A percentile compares a stretch with the other conserved stretches of the same genome.
phyloP scores from a whole-genome alignment of 2,888 invertebrate species.

The Teinopalpus imperialis region DNA sequence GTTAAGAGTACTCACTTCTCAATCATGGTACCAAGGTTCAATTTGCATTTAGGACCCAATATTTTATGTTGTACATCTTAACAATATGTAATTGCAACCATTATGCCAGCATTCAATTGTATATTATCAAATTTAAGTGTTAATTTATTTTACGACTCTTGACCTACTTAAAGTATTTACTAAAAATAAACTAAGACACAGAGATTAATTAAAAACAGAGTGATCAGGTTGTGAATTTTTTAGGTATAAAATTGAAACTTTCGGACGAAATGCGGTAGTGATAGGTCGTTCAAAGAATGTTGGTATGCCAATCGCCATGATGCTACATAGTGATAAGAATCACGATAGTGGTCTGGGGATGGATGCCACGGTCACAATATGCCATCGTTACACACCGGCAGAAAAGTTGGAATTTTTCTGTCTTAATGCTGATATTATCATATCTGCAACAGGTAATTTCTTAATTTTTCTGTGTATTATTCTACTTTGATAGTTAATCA shows the following conservation, averaged over 20 bases:
- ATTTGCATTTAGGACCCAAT: too few relatives aligned
- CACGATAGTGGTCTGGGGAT: constrained; percentile 86
- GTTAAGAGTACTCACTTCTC: too few relatives aligned
- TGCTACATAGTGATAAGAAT: constrained; percentile 88
- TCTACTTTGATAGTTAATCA: too few relatives aligned
- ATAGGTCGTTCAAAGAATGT: constrained; percentile 96
- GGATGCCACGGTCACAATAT: constrained; percentile 95
- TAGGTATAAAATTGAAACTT: constrained; percentile 85
- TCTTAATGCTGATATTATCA: constrained; percentile 88
- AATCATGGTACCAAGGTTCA: too few relatives aligned
- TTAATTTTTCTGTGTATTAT: too few relatives aligned
- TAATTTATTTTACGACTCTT: too few relatives aligned
- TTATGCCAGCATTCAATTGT: too few relatives aligned
- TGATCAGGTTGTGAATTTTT: constrained; percentile 27
- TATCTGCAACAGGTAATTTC: constrained; percentile 85
- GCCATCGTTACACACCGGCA: constrained; percentile 92
- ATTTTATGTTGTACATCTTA: too few relatives aligned
- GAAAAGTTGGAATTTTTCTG: constrained; percentile 87
- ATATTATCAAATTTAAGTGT: too few relatives aligned
- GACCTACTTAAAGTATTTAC: too few relatives aligned
- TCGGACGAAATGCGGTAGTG: constrained; percentile 93
- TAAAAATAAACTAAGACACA: too few relatives aligned
- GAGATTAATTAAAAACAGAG: constrained; percentile 6
- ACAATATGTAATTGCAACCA: too few relatives aligned
- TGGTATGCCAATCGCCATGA: constrained; percentile 93